Base-by-base conservation (phyloP, 2,888 invertebrate genomes). In the Diplazon laetatorius region DNA sequence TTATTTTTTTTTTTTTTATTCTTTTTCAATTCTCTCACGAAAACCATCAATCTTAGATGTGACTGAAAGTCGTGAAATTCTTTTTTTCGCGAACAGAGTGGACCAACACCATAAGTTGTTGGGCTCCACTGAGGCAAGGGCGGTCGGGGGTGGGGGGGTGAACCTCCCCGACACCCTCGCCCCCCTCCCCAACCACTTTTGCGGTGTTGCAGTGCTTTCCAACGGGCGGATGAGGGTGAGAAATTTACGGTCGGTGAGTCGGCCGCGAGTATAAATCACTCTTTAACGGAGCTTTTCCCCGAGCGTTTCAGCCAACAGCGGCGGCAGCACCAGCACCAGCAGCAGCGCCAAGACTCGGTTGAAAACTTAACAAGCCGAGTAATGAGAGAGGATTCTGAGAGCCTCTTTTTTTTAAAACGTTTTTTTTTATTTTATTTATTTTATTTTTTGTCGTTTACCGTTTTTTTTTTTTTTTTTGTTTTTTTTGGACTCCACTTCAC, bases 301-400 rank as follows among this genome's bases (percentile, higher is more conserved):
- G n/a, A 70, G 82, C 74, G 74, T 72, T 68, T 68, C 66, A 39
- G 52, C 42, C 55, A 16, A 46, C n/a, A 63, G 50, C 59, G 50
- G n/a, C 39, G 59, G 37, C 52, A 30, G 39, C 48, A 22, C 14
- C 81, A 52, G 42, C 55, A 14, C 12, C 44, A 39, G 16, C 30
- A 6, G 44, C 42, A 37, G 44, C 80, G n/a, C n/a, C n/a, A n/a
- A 72, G 79, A 85, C 83, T 85, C 85, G 85, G 86, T 88, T 87
- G 88, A 86, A 86, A 88, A 87, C 85, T 86, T 88, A 88, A 88
- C 87, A 85, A 85, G 82, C 87, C 84, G 84, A 81, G 85, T 86
- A 88, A 88, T 83, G 84, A 86, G 65, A 44, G 30, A 30, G 55
- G 39, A 14, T 39, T 16, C n/a, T 39, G 39, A 39, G 50, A 85